Evolutionary conservation across 2,888 invertebrate species (phyloP), one percentile per base, ranked within the genome.

Genomic region (Cyclophora albipunctata): DNA sequence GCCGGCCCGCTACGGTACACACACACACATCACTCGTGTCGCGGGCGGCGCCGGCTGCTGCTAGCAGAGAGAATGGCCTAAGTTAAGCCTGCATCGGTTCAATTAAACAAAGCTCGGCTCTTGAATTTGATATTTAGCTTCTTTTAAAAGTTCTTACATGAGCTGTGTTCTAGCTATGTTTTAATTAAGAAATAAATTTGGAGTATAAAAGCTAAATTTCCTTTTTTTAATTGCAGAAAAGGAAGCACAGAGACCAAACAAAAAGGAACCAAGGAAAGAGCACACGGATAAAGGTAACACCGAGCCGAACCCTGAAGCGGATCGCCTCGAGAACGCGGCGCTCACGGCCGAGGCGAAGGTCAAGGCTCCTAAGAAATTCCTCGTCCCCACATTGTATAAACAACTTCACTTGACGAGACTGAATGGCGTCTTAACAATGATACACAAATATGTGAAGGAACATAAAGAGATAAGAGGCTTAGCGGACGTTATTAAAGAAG

Each of bases 341-440:
- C 55, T 71, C 1, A 61, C 50, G 1, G 2, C 54, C 3, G 69
- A 69, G 0, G 40, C 42, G 2, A 59, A 58, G 47, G 3, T 53
- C 0, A 79, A 64, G 51, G 50, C 51, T 0, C 59, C 68, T 0
- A 81, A 73, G 48, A 74, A 55, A 40, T 86, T 74, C 54, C 54
- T 87, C 0, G 41, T 86, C 2, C 82, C 85, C 0, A 54, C 61
- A 1, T 55, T 69, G 5, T 53, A 57, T 3, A 76, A 54, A 51
- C 75, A 80, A 47, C 60, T 74, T 2, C 35, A 45, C 3, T 41
- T 46, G 0, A 54, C 59, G 3, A 59, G 55, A 2, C 40, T 69
- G 7, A 37, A 54, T 1, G 68, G 61, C 0, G 54, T 71, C 0
- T 72, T 52, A 45, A 65, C 55, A 35, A 57, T 83, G 59, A 54